Conservation (phyloP, 2,113 vertebrate genomes). For the Dipodomys spectabilis region DNA sequence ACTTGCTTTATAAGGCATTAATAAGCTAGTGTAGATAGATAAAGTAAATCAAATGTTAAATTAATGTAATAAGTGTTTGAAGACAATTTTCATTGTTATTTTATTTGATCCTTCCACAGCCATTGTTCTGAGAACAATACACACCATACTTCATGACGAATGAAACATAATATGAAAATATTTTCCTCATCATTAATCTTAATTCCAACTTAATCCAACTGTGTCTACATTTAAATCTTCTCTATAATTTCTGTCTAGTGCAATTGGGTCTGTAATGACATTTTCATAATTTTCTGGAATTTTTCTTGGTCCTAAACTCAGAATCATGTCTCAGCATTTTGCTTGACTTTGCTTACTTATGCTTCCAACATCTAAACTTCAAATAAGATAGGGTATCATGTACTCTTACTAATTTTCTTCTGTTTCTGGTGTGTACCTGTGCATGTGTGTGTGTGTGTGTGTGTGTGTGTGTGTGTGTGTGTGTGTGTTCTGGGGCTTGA, state of each 20-base stretch:
- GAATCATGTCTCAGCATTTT: neutral
- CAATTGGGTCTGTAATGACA: neutral
- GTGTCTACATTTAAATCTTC: neutral
- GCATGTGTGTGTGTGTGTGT: no score
- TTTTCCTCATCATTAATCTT: no score
- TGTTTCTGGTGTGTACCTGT: neutral
- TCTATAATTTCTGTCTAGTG: neutral
- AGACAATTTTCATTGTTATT: neutral
- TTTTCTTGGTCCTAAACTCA: neutral
- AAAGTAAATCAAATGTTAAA: neutral
- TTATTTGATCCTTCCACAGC: neutral
- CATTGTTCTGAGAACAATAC: neutral
- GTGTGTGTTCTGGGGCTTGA: no score
- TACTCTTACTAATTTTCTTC: neutral
- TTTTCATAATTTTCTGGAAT: neutral
- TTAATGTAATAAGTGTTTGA: neutral
- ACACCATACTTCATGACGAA: neutral
- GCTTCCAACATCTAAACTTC: neutral
- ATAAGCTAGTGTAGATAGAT: neutral
- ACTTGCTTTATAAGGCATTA: neutral
- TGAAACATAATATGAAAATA: no score
- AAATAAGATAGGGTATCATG: neutral
- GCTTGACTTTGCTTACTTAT: neutral
- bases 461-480: no score
- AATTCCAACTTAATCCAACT: neutral